Conservation (phyloP, 2,888 invertebrate species). For the Melolontha melolontha region DNA sequence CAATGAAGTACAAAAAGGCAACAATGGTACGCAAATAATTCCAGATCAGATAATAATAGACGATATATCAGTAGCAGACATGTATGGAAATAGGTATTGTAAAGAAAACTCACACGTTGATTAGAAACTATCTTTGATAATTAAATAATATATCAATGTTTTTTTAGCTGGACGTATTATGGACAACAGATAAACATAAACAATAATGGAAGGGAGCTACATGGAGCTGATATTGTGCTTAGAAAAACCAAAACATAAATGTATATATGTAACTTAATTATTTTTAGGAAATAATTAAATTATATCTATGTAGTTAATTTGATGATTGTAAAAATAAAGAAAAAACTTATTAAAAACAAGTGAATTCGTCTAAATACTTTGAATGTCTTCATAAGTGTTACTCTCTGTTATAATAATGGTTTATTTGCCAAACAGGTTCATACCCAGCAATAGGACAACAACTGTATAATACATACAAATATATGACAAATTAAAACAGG, state of each 20-base stretch:
- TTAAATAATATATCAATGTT: neutral
- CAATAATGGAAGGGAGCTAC: constrained; percentile 46
- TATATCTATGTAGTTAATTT: no score
- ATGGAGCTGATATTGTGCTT: constrained; percentile 16
- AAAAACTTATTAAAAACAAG: no score
- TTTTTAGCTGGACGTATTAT: constrained; percentile 63
- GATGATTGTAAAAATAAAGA: no score
- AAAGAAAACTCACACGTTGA: neutral
- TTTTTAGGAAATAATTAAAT: no score
- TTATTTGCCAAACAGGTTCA: no score
- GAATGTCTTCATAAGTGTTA: no score
- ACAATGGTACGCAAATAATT: constrained; percentile 20
- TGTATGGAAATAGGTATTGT: constrained; percentile 37
- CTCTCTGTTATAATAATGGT: no score
- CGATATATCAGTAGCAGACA: constrained; percentile 29
- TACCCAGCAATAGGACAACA: no score
- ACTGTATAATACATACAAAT: no score
- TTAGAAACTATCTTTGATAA: neutral
- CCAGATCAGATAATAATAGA: constrained; percentile 31
- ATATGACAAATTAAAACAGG: no score
- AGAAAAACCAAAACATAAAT: constrained; percentile 31
- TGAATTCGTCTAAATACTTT: no score
- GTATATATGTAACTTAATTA: no score
- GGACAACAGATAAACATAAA: constrained; percentile 59
- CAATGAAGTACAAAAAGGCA: constrained; percentile 9